These are phyloP conservation scores for Poeciliopsis gracilis DNA, from an alignment of 2,797 vertebrate genomes.

Conservation along the genomic window DNA sequence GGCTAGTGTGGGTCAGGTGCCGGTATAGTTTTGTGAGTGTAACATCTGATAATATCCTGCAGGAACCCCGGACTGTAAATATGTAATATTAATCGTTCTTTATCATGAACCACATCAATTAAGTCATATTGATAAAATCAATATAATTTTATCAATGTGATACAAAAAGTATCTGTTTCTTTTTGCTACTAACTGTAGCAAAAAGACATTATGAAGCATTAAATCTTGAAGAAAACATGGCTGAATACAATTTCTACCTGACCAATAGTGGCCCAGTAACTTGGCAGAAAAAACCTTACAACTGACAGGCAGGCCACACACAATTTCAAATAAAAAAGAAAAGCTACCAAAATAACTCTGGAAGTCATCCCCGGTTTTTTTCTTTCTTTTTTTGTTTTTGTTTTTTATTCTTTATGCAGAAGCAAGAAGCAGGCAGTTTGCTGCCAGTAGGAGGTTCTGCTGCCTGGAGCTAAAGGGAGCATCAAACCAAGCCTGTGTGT, in stretches of 20 bases:
- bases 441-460: constrained; percentile 78
- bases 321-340: constrained; percentile 58
- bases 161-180: background rate
- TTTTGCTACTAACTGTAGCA: background rate
- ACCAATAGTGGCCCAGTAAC: background rate
- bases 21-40: too few relatives aligned
- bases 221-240: background rate
- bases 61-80: background rate
- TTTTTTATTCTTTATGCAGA: constrained; percentile 62
- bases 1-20: too few relatives aligned
- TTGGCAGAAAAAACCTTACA: constrained; percentile 6
- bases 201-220: background rate
- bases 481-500: constrained; percentile 71
- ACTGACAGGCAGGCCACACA: constrained; percentile 48
- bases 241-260: background rate
- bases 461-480: constrained; percentile 82
- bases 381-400: constrained; percentile 27
- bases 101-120: background rate
- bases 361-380: constrained; percentile 64
- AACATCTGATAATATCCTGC: too few relatives aligned
- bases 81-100: background rate
- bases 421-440: constrained; percentile 78
- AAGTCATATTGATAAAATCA: background rate
- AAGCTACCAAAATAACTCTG: constrained; percentile 71
- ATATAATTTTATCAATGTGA: too few relatives aligned